phyloP scores from a whole-genome alignment of 2,113 vertebrate genomes.

The Sula dactylatra region DNA sequence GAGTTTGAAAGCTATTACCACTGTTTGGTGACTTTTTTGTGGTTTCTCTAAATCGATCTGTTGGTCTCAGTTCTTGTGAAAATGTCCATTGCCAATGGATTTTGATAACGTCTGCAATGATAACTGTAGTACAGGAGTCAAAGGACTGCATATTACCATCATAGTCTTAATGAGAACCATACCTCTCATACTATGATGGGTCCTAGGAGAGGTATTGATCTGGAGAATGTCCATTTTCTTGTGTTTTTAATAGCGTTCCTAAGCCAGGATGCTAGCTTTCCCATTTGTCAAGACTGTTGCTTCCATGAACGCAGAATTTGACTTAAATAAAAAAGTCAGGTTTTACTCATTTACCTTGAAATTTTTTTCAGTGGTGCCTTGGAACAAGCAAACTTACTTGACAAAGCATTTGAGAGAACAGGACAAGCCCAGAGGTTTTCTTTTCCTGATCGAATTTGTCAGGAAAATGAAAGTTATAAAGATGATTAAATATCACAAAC shows the following conservation, averaged over 20 bases:
- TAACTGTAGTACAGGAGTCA: neutral
- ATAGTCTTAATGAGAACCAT: neutral
- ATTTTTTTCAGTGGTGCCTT: neutral
- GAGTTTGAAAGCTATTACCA: neutral
- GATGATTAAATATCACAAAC: neutral
- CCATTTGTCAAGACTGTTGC: neutral
- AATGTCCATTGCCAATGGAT: neutral
- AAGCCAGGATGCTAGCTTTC: neutral
- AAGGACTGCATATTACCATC: neutral
- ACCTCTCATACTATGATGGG: neutral
- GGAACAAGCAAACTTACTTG: neutral
- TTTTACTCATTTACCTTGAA: neutral
- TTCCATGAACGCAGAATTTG: neutral
- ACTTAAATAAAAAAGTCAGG: neutral
- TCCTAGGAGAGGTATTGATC: slow-evolving; percentile 5
- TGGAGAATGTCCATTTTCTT: neutral
- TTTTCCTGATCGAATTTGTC: neutral
- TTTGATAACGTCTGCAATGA: neutral
- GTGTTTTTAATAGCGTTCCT: neutral
- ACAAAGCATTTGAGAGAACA: neutral
- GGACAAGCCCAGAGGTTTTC: neutral
- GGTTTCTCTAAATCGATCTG: neutral
- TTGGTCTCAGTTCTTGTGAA: neutral
- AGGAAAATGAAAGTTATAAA: neutral
- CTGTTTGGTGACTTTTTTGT: neutral